A percentile compares a stretch with the other conserved stretches of the same genome.
These are phyloP conservation scores for Parazoanthus darwini DNA, from an alignment of 92 coral and sea anemone genomes.

Conservation along the genomic window DNA sequence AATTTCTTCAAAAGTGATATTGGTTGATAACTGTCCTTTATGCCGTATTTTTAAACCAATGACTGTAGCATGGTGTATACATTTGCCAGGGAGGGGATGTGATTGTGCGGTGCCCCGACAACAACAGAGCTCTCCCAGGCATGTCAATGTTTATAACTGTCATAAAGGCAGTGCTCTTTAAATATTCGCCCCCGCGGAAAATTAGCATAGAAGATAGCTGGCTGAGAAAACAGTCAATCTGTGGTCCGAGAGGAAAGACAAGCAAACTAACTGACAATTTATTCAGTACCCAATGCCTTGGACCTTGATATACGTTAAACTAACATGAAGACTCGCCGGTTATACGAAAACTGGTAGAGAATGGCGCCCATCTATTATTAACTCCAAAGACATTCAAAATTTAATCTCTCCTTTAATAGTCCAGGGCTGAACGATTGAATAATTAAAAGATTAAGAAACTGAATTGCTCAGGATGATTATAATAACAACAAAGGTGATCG, in stretches of 20 bases:
- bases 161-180: background rate
- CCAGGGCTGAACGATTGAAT: background rate
- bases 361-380: background rate
- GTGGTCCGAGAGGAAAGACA: background rate
- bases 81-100: background rate
- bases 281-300: background rate
- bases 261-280: background rate
- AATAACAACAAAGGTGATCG: no score
- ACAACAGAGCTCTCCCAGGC: conserved; percentile 3
- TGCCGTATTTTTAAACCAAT: background rate
- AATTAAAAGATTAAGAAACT: no score
- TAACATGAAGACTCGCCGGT: no score
- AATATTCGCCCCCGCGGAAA: background rate
- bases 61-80: background rate
- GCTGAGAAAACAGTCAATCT: background rate
- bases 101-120: background rate
- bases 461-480: no score
- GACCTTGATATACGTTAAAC: background rate
- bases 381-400: background rate
- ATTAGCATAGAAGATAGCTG: background rate
- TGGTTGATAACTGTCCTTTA: background rate
- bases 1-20: background rate
- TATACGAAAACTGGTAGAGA: no score
- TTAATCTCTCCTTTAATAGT: background rate
- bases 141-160: background rate